Evolutionary conservation across 2,113 vertebrate genomes (phyloP).

Genomic region (Eretmochelys imbricata): DNA sequence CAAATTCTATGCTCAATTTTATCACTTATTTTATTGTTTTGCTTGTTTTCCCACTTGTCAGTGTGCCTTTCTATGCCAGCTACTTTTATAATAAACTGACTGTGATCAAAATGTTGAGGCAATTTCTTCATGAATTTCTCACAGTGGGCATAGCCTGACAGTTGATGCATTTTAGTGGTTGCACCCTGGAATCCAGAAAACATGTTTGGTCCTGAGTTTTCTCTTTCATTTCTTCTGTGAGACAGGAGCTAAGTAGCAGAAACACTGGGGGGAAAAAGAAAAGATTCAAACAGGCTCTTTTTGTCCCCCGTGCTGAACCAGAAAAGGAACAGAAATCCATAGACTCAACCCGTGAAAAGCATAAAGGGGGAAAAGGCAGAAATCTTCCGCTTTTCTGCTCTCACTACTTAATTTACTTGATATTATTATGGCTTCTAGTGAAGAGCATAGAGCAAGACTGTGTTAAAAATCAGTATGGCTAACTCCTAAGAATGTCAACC

Average conservation of each 20-base stretch:
- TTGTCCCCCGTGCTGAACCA: background rate
- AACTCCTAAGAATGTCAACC: background rate
- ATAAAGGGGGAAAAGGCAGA: background rate
- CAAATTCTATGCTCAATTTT: conserved; percentile 31
- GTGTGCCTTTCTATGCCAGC: conserved; percentile 46
- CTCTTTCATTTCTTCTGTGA: background rate
- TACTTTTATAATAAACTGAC: conserved; percentile 58
- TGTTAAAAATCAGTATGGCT: background rate
- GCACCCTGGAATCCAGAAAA: conserved; percentile 24
- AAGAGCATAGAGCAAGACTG: background rate
- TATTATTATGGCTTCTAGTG: background rate
- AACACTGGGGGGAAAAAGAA: accelerated
- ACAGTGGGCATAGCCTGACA: conserved; percentile 55
- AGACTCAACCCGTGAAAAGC: background rate
- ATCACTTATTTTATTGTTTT: conserved; percentile 51
- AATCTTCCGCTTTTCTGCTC: background rate
- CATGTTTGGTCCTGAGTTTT: background rate
- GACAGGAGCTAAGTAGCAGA: background rate
- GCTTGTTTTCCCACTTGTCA: conserved; percentile 59
- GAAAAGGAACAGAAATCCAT: background rate
- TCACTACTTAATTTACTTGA: background rate
- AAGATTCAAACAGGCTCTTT: background rate
- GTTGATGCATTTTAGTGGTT: conserved; percentile 40
- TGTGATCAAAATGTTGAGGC: conserved; percentile 55
- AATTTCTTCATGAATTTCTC: conserved; percentile 56